Evolutionary conservation across 1,140 invertebrate genomes (phyloP).

Genomic region (Colletes gigas): DNA sequence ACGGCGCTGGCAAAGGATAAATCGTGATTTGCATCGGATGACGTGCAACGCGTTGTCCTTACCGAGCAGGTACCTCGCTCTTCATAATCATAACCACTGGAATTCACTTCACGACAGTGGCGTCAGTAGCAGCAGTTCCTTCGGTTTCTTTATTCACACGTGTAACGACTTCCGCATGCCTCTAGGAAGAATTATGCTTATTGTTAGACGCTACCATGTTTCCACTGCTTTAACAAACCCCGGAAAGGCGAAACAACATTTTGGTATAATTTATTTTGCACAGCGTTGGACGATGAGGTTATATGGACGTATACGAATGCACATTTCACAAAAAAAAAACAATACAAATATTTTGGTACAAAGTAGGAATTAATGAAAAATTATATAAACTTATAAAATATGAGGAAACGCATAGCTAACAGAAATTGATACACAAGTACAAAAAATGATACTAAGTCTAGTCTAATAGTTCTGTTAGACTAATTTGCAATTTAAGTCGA

Average conservation of each 20-base stretch:
- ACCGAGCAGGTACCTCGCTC: background rate
- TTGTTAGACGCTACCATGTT: background rate
- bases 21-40: conserved; percentile 34
- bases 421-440: too few relatives aligned
- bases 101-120: conserved; percentile 24
- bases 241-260: background rate
- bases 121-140: background rate
- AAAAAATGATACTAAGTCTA: too few relatives aligned
- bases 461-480: too few relatives aligned
- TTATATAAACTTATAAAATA: too few relatives aligned
- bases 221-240: background rate
- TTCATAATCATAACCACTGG: conserved; percentile 24
- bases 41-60: conserved; percentile 29
- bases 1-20: background rate
- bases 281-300: too few relatives aligned
- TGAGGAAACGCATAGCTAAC: too few relatives aligned
- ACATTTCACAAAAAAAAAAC: too few relatives aligned
- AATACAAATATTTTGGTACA: background rate
- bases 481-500: too few relatives aligned
- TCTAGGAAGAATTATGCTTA: background rate
- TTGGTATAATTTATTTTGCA: background rate
- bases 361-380: too few relatives aligned
- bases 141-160: conserved; percentile 30
- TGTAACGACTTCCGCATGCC: conserved; percentile 31
- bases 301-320: too few relatives aligned